Percentiles rank a stretch among this genome's conserved stretches.
These are phyloP conservation scores for Beroe ovata DNA, from an alignment of 37 sponge, comb jelly and placozoan species.

Conservation along the genomic window DNA sequence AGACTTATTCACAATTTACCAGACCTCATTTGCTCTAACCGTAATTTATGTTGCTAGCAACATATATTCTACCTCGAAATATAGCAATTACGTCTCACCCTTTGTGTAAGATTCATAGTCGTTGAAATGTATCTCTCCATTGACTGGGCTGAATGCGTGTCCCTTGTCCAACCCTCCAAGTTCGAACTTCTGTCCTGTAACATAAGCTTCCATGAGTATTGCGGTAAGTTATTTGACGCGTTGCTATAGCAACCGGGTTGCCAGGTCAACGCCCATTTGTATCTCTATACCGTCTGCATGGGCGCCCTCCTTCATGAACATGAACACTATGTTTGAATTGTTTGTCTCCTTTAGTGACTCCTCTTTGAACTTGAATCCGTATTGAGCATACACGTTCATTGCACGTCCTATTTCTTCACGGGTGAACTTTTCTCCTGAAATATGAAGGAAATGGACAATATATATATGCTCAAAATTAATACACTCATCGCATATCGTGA, in stretches of 20 bases:
- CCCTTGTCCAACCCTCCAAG: neutral
- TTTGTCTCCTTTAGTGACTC: neutral
- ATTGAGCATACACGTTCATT: neutral
- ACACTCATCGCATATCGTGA: too few relatives aligned
- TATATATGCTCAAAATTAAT: too few relatives aligned
- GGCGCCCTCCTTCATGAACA: slow-evolving; percentile 1
- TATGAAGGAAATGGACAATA: too few relatives aligned
- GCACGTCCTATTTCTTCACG: neutral
- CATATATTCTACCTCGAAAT: too few relatives aligned
- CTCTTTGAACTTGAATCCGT: neutral
- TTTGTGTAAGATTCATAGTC: neutral
- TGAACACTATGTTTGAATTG: neutral
- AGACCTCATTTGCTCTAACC: too few relatives aligned
- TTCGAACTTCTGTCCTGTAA: neutral
- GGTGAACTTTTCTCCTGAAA: neutral
- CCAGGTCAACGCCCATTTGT: too few relatives aligned
- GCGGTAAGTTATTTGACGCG: too few relatives aligned
- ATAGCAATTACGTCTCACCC: too few relatives aligned
- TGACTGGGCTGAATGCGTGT: neutral
- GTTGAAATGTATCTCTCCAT: slow-evolving; percentile 14
- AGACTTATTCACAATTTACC: too few relatives aligned
- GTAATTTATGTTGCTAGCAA: too few relatives aligned
- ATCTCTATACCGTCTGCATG: slow-evolving; percentile 4
- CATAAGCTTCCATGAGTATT: too few relatives aligned
- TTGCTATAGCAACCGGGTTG: too few relatives aligned